Evolutionary conservation across 1,140 invertebrate genomes (phyloP), one percentile per base, ranked within the genome.

Genomic region (Drosophila micromelanica): DNA sequence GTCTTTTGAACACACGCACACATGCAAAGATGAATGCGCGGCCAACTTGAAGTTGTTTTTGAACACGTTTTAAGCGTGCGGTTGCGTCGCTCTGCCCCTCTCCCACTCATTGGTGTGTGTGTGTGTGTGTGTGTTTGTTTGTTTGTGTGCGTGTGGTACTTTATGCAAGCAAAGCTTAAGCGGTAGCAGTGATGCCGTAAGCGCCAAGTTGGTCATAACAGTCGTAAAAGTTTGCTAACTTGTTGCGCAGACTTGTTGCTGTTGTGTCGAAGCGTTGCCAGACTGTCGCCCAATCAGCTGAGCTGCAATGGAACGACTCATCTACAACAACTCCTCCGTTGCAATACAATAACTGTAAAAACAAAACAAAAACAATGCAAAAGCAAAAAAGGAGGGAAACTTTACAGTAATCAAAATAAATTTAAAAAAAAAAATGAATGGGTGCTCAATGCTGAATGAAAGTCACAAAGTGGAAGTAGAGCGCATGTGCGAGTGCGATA

Each of bases 201-300:
- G 82, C 79, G 57, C 71, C 52, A 86, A 76, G 87, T 90, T 78
- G 86, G 84, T 80, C 80, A 89, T 80, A 89, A 72, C 70, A 71
- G 57, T 72, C 62, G 63, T 59, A 59, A 69, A 87, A 86, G 81
- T 86, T 86, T 86, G 81, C 82, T 67, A 82, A 87, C 82, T 86
- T 86, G 82, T 81, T 87, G 78, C 78, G 64, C 55, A 62, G 42
- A 74, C 63, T 71, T 48, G 43, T 20, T 40, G 20, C 13, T 27
- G 17, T 43, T 15, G 27, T 3, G 27, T 3, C 3, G 12, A 54
- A 63, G 72, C n/a, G 72, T 70, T 74, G 72, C 72, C 72, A 70
- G 45, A 68, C 9, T 42, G 43, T 49, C 8, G 23, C 9, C 30
- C 11, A 5, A 64, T 23, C 60, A 71, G 69, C 69, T 65, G 52